A percentile compares a stretch with the other conserved stretches of the same genome.
Conservation (phyloP, 2,797 vertebrate genomes). For the Astyanax mexicanus region DNA sequence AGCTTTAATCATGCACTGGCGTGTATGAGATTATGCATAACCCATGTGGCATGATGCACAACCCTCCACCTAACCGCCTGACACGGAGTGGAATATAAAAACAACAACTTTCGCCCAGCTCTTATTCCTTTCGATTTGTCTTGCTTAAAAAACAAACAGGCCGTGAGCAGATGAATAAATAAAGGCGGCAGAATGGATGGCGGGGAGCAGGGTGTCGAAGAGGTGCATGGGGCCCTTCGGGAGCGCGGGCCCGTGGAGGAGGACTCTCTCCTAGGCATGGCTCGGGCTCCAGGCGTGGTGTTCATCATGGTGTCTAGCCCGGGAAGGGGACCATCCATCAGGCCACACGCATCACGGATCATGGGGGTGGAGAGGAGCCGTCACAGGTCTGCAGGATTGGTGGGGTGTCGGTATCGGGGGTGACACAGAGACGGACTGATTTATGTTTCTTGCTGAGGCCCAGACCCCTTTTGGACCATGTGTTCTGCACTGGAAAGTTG, state of each 20-base stretch:
- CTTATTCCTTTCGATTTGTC: slow-evolving; percentile 84
- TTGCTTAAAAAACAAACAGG: slow-evolving; percentile 83
- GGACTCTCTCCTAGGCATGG: slow-evolving; percentile 52
- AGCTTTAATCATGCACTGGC: slow-evolving; percentile 53
- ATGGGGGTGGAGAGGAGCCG: slow-evolving; percentile 58
- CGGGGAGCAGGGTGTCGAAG: slow-evolving; percentile 22
- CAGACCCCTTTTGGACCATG: slow-evolving; percentile 24
- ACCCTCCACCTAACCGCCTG: slow-evolving; percentile 70
- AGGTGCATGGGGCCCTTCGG: slow-evolving; percentile 52
- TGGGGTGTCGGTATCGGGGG: slow-evolving; percentile 35
- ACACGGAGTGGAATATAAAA: slow-evolving; percentile 77
- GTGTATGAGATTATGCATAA: slow-evolving; percentile 51
- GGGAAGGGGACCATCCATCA: slow-evolving; percentile 81
- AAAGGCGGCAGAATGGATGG: slow-evolving; percentile 74
- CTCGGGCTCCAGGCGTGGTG: slow-evolving; percentile 81
- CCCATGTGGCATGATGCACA: slow-evolving; percentile 73
- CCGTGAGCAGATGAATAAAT: slow-evolving; percentile 79
- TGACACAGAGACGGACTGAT: slow-evolving; percentile 49
- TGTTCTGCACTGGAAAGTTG: slow-evolving; percentile 1
- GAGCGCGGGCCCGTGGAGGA: slow-evolving; percentile 72
- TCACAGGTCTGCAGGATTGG: slow-evolving; percentile 31
- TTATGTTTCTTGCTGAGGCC: slow-evolving; percentile 10
- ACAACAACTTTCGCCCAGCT: slow-evolving; percentile 71
- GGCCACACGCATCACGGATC: slow-evolving; percentile 70
- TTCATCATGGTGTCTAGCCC: slow-evolving; percentile 84